These are phyloP conservation scores for Leucosticte australis DNA, from an alignment of 2,113 vertebrate genomes.

Conservation along the genomic window DNA sequence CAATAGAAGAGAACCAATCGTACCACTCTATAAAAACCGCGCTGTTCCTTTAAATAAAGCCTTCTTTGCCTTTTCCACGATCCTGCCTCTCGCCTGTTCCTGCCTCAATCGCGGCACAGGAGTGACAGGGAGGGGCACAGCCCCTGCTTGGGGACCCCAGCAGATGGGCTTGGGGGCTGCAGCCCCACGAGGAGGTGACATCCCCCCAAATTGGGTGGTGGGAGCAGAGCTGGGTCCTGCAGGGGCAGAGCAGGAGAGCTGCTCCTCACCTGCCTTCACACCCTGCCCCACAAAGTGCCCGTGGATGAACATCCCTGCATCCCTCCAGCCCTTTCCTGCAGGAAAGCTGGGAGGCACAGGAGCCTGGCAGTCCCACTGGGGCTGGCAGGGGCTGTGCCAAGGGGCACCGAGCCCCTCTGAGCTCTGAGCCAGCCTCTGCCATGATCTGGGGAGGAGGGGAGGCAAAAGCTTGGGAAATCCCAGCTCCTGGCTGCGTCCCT, in stretches of 20 bases:
- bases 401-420: neutral
- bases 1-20: too few species aligned
- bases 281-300: rapidly evolving
- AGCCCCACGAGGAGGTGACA: neutral
- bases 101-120: too few species aligned
- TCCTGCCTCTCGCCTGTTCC: too few species aligned
- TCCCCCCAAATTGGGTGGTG: neutral
- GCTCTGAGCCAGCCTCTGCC: neutral
- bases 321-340: neutral
- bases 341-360: rapidly evolving
- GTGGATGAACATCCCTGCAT: neutral
- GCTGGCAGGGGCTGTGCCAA: neutral
- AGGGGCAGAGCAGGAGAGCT: neutral
- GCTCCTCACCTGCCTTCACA: neutral
- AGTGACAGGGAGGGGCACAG: neutral
- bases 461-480: neutral
- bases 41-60: too few species aligned
- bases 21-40: too few species aligned
- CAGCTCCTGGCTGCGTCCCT: neutral
- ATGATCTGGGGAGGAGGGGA: neutral
- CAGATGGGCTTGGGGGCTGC: rapidly evolving
- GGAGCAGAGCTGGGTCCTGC: neutral
- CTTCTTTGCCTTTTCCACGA: too few species aligned
- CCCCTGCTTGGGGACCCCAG: neutral
- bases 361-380: rapidly evolving